These are phyloP conservation scores for Manis javanica DNA, from an alignment of 2,797 vertebrate species.

Conservation along the genomic window DNA sequence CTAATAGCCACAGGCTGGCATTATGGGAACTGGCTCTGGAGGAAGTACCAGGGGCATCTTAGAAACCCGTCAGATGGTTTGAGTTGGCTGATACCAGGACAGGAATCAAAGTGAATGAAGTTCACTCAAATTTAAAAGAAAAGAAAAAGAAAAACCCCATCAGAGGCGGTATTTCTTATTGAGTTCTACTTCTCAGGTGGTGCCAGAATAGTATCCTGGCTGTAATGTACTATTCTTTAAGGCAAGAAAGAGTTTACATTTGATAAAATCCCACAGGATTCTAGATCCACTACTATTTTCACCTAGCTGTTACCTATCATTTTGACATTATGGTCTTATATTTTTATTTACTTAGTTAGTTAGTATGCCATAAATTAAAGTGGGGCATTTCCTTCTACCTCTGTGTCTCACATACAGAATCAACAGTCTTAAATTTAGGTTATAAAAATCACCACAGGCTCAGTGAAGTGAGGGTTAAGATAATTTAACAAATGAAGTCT, in stretches of 20 bases:
- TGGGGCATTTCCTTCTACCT: neutral
- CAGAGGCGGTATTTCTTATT: neutral
- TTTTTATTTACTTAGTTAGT: neutral
- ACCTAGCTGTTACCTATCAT: neutral
- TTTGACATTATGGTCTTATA: neutral
- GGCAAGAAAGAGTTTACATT: conserved; percentile 35
- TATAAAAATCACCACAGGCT: neutral
- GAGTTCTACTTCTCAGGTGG: neutral
- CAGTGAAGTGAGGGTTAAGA: neutral
- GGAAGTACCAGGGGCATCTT: conserved; percentile 53
- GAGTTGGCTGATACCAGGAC: no score
- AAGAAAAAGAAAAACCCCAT: neutral
- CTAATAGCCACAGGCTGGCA: neutral
- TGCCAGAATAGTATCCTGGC: neutral
- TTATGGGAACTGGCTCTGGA: conserved; percentile 65
- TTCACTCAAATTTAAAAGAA: no score
- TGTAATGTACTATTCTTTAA: conserved; percentile 48
- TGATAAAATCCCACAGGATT: neutral
- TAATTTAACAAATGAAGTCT: neutral
- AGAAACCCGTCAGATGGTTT: neutral
- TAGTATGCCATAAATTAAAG: neutral
- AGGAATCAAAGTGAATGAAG: no score
- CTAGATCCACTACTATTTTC: neutral
- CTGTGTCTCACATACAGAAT: neutral
- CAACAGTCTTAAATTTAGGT: neutral